Evolutionary conservation across 2,797 vertebrate genomes (phyloP).

Genomic region (Tangara arthus): DNA sequence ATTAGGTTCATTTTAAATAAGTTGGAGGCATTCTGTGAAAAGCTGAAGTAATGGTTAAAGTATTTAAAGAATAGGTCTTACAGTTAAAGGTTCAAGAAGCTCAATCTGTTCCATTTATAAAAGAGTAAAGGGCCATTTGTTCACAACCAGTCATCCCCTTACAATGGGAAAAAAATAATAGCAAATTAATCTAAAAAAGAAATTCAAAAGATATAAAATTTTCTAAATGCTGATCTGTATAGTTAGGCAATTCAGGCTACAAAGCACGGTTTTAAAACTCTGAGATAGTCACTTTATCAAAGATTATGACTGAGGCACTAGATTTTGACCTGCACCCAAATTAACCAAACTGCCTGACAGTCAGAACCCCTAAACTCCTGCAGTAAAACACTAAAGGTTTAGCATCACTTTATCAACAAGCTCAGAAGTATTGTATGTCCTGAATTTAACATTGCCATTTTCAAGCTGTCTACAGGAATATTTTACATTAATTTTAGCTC

Average conservation of each 20-base stretch:
- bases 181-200: background rate
- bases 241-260: background rate
- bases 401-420: background rate
- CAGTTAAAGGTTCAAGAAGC: background rate
- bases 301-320: background rate
- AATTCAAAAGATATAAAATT: background rate
- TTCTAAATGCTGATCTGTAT: background rate
- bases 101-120: background rate
- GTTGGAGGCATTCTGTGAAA: background rate
- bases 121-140: background rate
- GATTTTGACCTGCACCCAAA: background rate
- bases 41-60: background rate
- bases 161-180: background rate
- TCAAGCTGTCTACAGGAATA: background rate
- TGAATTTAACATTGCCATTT: background rate
- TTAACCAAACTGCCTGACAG: background rate
- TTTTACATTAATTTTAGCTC: background rate
- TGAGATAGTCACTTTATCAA: background rate
- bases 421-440: background rate
- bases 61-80: background rate
- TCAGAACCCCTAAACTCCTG: background rate
- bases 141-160: background rate
- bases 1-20: slow-evolving; percentile 18
- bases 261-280: background rate
- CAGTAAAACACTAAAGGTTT: background rate